phyloP scores from a whole-genome alignment of 2,113 vertebrate genomes.

The Limnothrissa miodon region DNA sequence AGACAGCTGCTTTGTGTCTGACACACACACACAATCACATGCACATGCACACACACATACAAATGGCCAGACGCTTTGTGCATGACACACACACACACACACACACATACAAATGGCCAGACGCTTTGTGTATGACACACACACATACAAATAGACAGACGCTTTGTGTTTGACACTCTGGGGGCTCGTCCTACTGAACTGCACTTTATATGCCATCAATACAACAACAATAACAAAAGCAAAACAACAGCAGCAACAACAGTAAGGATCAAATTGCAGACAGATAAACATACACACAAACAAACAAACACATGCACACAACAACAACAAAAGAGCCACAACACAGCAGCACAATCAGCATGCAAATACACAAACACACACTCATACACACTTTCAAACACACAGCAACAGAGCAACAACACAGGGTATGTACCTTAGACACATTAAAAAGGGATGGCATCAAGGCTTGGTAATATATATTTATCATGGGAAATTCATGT shows the following conservation, averaged over 20 bases:
- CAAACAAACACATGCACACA: neutral
- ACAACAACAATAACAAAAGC: neutral
- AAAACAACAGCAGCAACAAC: neutral
- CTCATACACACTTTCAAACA: neutral
- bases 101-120: neutral
- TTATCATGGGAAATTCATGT: slow-evolving; percentile 50
- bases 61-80: too few species aligned
- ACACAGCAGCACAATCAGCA: neutral
- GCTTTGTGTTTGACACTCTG: slow-evolving; percentile 4
- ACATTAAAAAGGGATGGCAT: slow-evolving; percentile 48
- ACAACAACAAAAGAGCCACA: neutral
- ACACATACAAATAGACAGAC: neutral
- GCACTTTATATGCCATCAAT: neutral
- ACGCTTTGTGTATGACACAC: neutral
- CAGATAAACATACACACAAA: neutral
- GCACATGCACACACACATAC: too few species aligned
- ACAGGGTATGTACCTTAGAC: neutral
- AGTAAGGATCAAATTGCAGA: neutral
- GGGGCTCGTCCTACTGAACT: neutral
- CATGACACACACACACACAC: too few species aligned
- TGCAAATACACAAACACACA: neutral
- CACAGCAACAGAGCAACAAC: neutral
- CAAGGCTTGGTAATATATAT: slow-evolving; percentile 53
- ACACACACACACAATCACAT: neutral
- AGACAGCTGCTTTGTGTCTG: neutral